Evolutionary conservation across 2,888 invertebrate genomes (phyloP).

Genomic region (Didymodactylos carnosus): DNA sequence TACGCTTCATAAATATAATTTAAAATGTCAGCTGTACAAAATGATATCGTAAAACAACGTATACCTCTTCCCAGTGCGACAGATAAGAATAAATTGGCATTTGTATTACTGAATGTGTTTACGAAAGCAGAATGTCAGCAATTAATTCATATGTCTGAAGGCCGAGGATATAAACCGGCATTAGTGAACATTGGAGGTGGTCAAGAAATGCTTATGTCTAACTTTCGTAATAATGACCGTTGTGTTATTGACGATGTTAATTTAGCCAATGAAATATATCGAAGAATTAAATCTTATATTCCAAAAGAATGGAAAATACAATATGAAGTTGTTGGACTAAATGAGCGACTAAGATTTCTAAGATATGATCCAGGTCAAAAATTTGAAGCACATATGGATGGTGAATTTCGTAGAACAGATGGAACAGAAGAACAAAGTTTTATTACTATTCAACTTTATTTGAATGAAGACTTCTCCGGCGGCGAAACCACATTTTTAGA

Average conservation of each 20-base stretch:
- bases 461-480: constrained; percentile 14
- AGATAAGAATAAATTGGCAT: neutral
- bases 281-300: constrained; percentile 20
- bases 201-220: constrained; percentile 1
- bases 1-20: too few species aligned
- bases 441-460: neutral
- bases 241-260: constrained; percentile 23
- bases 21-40: too few species aligned
- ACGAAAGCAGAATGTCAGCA: constrained; percentile 20
- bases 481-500: constrained; percentile 14
- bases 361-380: constrained; percentile 23
- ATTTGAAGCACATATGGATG: constrained; percentile 20
- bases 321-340: constrained; percentile 19
- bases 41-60: neutral
- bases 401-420: neutral
- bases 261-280: constrained; percentile 19
- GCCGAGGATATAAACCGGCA: constrained; percentile 22
- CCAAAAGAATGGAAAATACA: constrained; percentile 18
- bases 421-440: neutral
- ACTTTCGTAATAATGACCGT: constrained; percentile 21
- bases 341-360: constrained; percentile 22
- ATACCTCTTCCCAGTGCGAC: neutral
- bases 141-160: constrained; percentile 20
- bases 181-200: constrained; percentile 21
- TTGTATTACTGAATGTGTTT: neutral